Evolutionary conservation across 2,797 vertebrate species (phyloP), one percentile per base, ranked within the genome.

Genomic region (Argentina silus): DNA sequence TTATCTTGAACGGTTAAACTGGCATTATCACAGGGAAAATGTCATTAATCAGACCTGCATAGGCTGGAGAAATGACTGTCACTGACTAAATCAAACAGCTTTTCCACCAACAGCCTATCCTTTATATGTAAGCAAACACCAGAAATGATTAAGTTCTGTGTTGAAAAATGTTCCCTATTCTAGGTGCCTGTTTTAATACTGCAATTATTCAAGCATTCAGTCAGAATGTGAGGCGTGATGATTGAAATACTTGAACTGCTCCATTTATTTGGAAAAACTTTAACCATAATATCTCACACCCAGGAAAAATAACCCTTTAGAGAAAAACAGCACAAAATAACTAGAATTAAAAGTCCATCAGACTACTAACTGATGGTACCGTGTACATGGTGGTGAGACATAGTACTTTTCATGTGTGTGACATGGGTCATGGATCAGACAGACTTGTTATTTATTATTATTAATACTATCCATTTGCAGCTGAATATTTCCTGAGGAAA

Each of bases 1-100:
- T 92, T 92, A 93, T 93, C 90, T 92, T 72, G 81, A 85, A 83
- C 86, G 69, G 90, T 93, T 93, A 74, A 91, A 93, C 91, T 88
- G 92, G 85, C 87, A 59, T 62, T 73, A 56, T 23, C 47, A 59
- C 19, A 4, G 56, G 7, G 21, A 36, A 27, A 23, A 59, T 11
- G 19, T 59, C 21, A 59, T 10, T 59, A 59, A 59, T 36, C 27
- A 21, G 17, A 8, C 21, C 48, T 42, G 23, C 8, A 62, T 7
- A 61, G 6, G 14, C 8, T 59, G 21, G 17, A 21, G 17, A 57
- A n/a, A 59, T 12, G 21, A 60, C 57, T 4, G 57, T 27, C 23
- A 6, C 57, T 17, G 51, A 53, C 51, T 60, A 36, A 36, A 36
- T 27, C 57, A 60, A 60, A 60, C 57, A 36, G 27, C 27, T 23